Conservation (phyloP, 1,140 invertebrate genomes). For the Caligus rogercresseyi region DNA sequence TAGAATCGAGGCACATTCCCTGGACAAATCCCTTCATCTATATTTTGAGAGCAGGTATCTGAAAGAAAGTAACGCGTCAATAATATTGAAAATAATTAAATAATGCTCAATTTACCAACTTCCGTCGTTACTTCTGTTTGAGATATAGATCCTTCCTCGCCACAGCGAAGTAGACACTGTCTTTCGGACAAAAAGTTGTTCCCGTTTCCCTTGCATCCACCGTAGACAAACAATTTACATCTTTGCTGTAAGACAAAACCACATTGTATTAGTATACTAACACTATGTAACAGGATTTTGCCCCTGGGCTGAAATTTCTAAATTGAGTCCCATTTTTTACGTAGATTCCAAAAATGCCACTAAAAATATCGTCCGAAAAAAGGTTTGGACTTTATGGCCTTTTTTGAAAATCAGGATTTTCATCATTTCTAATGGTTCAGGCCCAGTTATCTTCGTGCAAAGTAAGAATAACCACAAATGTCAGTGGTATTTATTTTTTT, state of each 20-base stretch:
- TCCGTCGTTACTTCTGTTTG: constrained; percentile 13
- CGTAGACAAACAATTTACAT: constrained; percentile 62
- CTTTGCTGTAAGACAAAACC: not conserved
- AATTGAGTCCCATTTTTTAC: too few relatives aligned
- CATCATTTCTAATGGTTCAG: too few relatives aligned
- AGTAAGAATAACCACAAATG: not conserved
- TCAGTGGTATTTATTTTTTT: not conserved
- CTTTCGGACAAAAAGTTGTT: constrained; percentile 43
- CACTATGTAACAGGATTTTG: too few relatives aligned
- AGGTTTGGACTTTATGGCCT: too few relatives aligned
- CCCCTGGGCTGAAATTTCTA: too few relatives aligned
- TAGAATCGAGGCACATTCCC: constrained; percentile 38
- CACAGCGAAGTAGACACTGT: constrained; percentile 39
- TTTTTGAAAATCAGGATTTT: too few relatives aligned
- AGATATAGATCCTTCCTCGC: constrained; percentile 7
- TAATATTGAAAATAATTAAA: not conserved
- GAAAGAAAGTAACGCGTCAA: not conserved
- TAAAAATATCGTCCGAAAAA: too few relatives aligned
- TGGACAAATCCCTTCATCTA: constrained; percentile 39
- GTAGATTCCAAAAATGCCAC: too few relatives aligned
- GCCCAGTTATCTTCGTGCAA: too few relatives aligned
- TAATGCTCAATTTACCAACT: constrained; percentile 5
- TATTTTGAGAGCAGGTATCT: constrained; percentile 59
- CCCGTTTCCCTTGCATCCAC: constrained; percentile 65
- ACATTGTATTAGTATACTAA: not conserved